A percentile compares a stretch with the other conserved stretches of the same genome.
phyloP scores from a whole-genome alignment of 2,888 invertebrate species.

The Latrodectus hesperus region DNA sequence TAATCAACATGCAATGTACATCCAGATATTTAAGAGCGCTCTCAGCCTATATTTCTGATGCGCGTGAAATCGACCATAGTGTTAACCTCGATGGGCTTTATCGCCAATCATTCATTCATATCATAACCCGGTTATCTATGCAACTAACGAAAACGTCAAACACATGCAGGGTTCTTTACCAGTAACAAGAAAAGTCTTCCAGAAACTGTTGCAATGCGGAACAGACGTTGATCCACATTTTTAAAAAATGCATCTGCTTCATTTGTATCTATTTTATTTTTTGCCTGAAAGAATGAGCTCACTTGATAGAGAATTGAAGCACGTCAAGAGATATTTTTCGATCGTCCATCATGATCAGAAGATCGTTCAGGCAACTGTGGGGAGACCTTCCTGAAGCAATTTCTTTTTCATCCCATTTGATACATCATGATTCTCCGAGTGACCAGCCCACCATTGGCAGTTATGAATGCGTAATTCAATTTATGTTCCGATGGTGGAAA shows the following conservation, averaged over 20 bases:
- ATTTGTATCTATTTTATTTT: not conserved
- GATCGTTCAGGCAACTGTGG: not conserved
- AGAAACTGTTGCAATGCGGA: too few species aligned
- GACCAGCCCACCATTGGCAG: constrained; percentile 15
- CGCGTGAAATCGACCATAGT: too few species aligned
- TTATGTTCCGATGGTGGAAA: constrained; percentile 10
- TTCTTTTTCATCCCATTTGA: not conserved
- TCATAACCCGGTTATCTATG: too few species aligned
- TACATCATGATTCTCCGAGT: constrained; percentile 13
- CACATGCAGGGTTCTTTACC: too few species aligned
- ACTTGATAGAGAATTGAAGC: constrained; percentile 26
- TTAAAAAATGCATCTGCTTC: not conserved
- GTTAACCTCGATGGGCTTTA: too few species aligned
- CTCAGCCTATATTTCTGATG: too few species aligned
- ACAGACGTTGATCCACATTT: not conserved
- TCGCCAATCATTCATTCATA: too few species aligned
- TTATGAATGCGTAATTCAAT: constrained; percentile 50
- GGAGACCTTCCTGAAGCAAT: not conserved
- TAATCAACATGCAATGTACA: too few species aligned
- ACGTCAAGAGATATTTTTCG: constrained; percentile 13
- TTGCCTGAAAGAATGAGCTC: constrained; percentile 12
- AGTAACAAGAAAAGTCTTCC: too few species aligned
- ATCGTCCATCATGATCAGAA: constrained; percentile 42
- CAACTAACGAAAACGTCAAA: too few species aligned
- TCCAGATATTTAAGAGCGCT: too few species aligned